These are phyloP conservation scores for Hypocryptadius cinnamomeus DNA, from an alignment of 2,113 vertebrate genomes.

Conservation along the genomic window DNA sequence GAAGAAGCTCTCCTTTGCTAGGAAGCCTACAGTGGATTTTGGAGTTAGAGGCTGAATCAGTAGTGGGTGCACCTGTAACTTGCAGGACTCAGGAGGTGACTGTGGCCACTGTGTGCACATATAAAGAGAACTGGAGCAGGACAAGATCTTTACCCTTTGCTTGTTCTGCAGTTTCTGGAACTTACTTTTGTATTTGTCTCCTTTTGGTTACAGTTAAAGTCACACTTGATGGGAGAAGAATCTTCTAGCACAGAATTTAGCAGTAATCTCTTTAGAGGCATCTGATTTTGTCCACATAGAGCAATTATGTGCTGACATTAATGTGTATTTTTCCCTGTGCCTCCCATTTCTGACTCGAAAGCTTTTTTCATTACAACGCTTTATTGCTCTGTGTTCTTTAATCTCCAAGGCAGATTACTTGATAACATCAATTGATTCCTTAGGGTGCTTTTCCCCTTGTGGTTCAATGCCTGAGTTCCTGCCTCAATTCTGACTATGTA, in stretches of 20 bases:
- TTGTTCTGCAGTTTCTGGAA: neutral
- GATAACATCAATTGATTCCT: slow-evolving; percentile 31
- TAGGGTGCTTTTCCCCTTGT: slow-evolving; percentile 6
- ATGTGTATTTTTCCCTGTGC: slow-evolving; percentile 13
- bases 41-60: neutral
- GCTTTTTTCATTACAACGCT: neutral
- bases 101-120: neutral
- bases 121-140: neutral
- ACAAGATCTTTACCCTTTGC: neutral
- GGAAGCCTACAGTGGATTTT: neutral
- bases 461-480: neutral
- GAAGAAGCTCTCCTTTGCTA: neutral
- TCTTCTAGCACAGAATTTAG: neutral
- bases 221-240: neutral
- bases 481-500: neutral
- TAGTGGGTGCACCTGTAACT: neutral
- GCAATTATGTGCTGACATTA: slow-evolving; percentile 9
- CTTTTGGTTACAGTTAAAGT: neutral
- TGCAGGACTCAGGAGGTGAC: neutral
- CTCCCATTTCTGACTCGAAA: slow-evolving; percentile 22
- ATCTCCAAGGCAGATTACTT: slow-evolving; percentile 36
- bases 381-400: slow-evolving; percentile 29
- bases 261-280: neutral
- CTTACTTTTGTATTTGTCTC: neutral
- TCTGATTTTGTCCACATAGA: slow-evolving; percentile 7